These are phyloP conservation scores for Axea sp. DNA, from an alignment of 2,888 invertebrate species.

Conservation along the genomic window DNA sequence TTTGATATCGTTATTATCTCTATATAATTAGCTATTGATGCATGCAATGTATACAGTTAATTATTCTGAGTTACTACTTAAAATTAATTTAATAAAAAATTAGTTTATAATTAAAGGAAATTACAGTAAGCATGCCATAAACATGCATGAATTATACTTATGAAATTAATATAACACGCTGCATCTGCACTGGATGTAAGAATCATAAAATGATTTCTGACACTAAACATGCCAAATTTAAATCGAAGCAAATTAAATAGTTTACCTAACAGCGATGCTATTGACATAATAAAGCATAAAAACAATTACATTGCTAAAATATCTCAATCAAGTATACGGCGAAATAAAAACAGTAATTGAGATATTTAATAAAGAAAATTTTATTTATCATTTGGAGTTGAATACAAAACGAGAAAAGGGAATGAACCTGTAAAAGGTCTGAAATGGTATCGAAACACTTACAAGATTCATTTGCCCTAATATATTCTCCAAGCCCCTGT, in stretches of 20 bases:
- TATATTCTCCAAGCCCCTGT: conserved; percentile 73
- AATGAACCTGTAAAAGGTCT: conserved; percentile 54
- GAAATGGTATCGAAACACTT: conserved; percentile 70
- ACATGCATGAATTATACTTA: conserved; percentile 45
- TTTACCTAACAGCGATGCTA: not conserved
- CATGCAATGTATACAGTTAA: no score
- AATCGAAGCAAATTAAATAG: conserved; percentile 7
- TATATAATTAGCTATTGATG: no score
- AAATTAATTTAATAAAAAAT: conserved; percentile 2
- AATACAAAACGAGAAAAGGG: conserved; percentile 38
- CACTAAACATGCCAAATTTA: conserved; percentile 11
- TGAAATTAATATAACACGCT: conserved; percentile 29
- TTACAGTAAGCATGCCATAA: conserved; percentile 13
- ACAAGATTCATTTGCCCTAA: conserved; percentile 75
- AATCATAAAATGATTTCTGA: conserved; percentile 14
- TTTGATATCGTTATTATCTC: no score
- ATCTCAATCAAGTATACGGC: conserved; percentile 19
- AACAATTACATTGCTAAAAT: conserved; percentile 5
- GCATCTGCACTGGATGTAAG: conserved; percentile 10
- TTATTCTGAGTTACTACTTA: no score
- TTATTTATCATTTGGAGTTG: conserved; percentile 25
- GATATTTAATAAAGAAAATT: conserved; percentile 29
- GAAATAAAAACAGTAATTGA: conserved; percentile 26
- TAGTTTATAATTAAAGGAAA: not conserved
- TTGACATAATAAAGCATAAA: conserved; percentile 7